Conservation (phyloP, 2,113 vertebrate species). For the Maccullochella peelii region DNA sequence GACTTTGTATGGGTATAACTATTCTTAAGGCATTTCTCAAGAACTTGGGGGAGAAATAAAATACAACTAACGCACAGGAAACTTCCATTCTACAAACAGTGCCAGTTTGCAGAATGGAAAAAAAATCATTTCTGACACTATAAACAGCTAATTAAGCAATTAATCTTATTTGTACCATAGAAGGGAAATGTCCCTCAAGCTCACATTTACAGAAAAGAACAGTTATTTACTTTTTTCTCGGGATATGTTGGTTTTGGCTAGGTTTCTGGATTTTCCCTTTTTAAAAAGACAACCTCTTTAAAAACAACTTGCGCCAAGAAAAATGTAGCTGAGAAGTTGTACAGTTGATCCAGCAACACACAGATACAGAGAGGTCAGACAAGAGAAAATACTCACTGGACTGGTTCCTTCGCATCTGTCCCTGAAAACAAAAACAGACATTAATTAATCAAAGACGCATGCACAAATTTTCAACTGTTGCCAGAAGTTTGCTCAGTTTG, state of each 20-base stretch:
- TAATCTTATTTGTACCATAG: conserved; percentile 67
- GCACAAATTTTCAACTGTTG: not conserved
- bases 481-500: conserved; percentile 18
- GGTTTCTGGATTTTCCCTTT: conserved; percentile 54
- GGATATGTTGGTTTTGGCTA: conserved; percentile 76
- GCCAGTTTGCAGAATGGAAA: conserved; percentile 55
- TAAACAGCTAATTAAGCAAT: conserved; percentile 76
- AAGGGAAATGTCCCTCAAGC: conserved; percentile 49
- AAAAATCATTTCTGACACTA: conserved; percentile 74
- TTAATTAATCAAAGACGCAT: conserved; percentile 70
- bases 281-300: conserved; percentile 70
- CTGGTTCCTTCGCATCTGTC: conserved; percentile 92
- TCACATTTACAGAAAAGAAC: conserved; percentile 57
- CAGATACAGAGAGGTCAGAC: conserved; percentile 50
- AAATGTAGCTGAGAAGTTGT: conserved; percentile 59
- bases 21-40: too few relatives aligned
- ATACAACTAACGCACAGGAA: conserved; percentile 3
- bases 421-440: conserved; percentile 86
- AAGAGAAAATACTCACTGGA: conserved; percentile 91
- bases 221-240: conserved; percentile 66
- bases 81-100: not conserved
- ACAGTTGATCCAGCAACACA: conserved; percentile 55
- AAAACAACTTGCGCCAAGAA: conserved; percentile 70
- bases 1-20: too few relatives aligned
- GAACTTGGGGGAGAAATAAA: conserved; percentile 5